Base-by-base conservation (phyloP, 2,888 invertebrate genomes). In the Rhagophthalmus giganteus region DNA sequence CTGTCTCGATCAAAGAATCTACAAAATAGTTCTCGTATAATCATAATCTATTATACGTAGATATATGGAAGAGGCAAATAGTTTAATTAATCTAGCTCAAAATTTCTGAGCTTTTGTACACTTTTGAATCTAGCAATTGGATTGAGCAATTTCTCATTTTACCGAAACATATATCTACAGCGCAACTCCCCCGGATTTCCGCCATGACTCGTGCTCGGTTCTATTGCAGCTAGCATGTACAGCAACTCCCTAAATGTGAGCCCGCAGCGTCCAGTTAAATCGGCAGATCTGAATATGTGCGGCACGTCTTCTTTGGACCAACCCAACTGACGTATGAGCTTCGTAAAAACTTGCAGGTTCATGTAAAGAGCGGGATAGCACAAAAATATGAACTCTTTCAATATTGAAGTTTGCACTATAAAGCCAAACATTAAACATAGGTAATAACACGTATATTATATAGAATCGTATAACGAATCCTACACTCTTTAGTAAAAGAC, bases 121-220 rank as follows among this genome's bases (percentile, higher is more conserved):
- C n/a, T n/a, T n/a, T n/a, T n/a, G n/a, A n/a, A n/a, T n/a, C n/a
- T n/a, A n/a, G n/a, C n/a, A n/a, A n/a, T n/a, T n/a, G n/a, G n/a
- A n/a, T n/a, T n/a, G n/a, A n/a, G n/a, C n/a, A n/a, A n/a, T n/a
- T n/a, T n/a, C n/a, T n/a, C n/a, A n/a, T n/a, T n/a, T n/a, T 69
- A 84, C 74, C 83, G 77, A 65, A 87, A 87, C 55, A 87, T 86
- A 64, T 85, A 87, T 63, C 83, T 76, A 69, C 86, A 85, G 24
- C 87, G 74, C 57, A 86, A 77, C 69, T 87, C 87, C 0, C 85
- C 86, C 0, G 84, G 76, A 0, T 84, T 84, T 10, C 70, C 62
- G 10, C 79, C 83, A 71, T 87, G 86, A 33, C 78, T 79, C 0
- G 85, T 86, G 25, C 65, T 68, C 0, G 85, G 85, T 62, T 88